Conservation (phyloP, 2,888 invertebrate species). For the Hedychridium roseum region DNA sequence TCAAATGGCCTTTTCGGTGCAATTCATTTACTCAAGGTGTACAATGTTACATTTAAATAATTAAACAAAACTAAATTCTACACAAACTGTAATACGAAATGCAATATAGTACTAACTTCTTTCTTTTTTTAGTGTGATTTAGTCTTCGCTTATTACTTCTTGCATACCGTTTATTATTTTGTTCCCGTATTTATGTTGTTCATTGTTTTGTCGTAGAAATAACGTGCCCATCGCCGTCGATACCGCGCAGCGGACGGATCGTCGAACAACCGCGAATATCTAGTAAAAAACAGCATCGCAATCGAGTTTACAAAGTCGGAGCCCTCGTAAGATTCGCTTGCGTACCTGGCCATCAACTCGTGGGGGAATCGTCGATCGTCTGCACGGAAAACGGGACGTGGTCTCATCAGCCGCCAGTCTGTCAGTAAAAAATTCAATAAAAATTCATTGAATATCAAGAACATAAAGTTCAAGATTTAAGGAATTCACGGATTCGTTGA, state of each 20-base stretch:
- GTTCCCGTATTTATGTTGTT: too few species aligned
- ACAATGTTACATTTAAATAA: too few species aligned
- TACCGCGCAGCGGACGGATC: constrained; percentile 77
- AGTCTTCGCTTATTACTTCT: too few species aligned
- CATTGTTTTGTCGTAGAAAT: constrained; percentile 70
- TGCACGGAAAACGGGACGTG: constrained; percentile 89
- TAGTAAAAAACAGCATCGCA: constrained; percentile 55
- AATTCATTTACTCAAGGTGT: too few species aligned
- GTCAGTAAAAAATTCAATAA: too few species aligned
- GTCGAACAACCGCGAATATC: constrained; percentile 60
- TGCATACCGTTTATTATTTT: too few species aligned
- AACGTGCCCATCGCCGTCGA: constrained; percentile 79
- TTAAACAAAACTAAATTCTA: too few species aligned
- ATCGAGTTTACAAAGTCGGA: constrained; percentile 74
- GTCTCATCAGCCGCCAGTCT: constrained; percentile 87
- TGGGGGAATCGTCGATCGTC: constrained; percentile 83
- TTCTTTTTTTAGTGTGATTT: too few species aligned
- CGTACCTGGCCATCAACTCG: constrained; percentile 71
- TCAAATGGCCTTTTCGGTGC: too few species aligned
- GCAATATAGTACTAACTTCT: too few species aligned
- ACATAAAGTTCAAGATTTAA: neutral
- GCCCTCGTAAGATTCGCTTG: constrained; percentile 83
- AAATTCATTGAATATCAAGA: neutral
- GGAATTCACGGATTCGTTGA: too few species aligned
- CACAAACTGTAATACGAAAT: too few species aligned